Percentiles rank a stretch among this genome's conserved stretches.
These are phyloP conservation scores for Microcebus jonahi DNA, from an alignment of 2,113 vertebrate species.

Conservation along the genomic window DNA sequence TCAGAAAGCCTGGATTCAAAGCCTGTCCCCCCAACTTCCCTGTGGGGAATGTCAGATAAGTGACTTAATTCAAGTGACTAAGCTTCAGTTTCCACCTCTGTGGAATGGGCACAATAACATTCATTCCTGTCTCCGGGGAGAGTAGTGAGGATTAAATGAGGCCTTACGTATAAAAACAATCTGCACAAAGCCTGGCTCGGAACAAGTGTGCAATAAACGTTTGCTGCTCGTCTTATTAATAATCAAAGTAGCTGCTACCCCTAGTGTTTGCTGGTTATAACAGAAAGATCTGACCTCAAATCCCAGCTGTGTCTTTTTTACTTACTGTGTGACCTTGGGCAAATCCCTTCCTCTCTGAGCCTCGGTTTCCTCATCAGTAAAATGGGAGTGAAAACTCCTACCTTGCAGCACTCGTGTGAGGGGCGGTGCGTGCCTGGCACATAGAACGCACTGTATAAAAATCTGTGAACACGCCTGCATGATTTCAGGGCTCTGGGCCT, in stretches of 20 bases:
- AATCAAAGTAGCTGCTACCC: not conserved
- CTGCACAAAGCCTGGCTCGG: not conserved
- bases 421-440: rapidly evolving
- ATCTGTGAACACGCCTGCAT: not conserved
- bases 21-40: not conserved
- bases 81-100: not conserved
- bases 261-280: not conserved
- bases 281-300: not conserved
- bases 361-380: not conserved
- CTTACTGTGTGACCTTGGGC: not conserved
- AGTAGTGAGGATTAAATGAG: not conserved
- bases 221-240: not conserved
- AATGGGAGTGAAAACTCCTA: not conserved
- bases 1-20: not conserved
- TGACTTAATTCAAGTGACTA: not conserved
- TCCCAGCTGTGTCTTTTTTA: not conserved
- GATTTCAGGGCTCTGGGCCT: not conserved
- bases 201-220: not conserved
- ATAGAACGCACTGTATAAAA: not conserved
- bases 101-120: not conserved
- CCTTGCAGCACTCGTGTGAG: not conserved
- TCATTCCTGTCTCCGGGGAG: not conserved
- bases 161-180: not conserved
- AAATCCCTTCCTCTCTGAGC: not conserved
- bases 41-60: not conserved